Evolutionary conservation across 2,113 vertebrate genomes (phyloP), one percentile per base, ranked within the genome.

Genomic region (Centropristis striata): DNA sequence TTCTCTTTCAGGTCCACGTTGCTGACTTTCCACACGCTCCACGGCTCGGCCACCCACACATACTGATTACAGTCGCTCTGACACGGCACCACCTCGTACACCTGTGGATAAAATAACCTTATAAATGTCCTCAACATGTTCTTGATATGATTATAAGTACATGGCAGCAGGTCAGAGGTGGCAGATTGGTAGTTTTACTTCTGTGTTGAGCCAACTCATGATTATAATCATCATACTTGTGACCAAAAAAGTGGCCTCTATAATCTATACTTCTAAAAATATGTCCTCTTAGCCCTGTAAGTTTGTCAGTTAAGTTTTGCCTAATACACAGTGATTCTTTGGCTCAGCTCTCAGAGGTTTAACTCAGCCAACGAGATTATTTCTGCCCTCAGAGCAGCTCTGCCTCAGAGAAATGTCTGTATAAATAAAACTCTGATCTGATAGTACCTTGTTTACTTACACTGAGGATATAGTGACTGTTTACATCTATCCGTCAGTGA

Each of bases 41-140:
- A 99, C 0, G 98, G 97, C 71, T 99, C 98, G 0, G 97, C 95
- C 79, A 98, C 93, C 96, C 98, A 99, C 2, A 98, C 80, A 0
- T 99, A 98, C 90, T 99, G 98, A 74, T 87, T 96, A 84, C 98
- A 99, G 93, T 99, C 97, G 41, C 98, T 99, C 84, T 97, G 97
- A 80, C 98, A 99, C 0, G 98, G 98, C 11, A 99, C 97, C 5
- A 99, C 97, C 87, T 99, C 98, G 0, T 99, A 99, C 4, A 99
- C 97, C 98, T 99, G 92, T 70, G 42, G 59, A 42, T 50, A 41
- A 8, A 4, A 28, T 0, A 2, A 47, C n/a, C 16, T 37, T 2
- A 27, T 41, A 54, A 1, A 9, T 12, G 3, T 25, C 13, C 32
- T 42, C 5, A n/a, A 21, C 10, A 3, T 32, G 7, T 32, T 21